These are phyloP conservation scores for Aleiodes testaceus DNA, from an alignment of 2,888 invertebrate genomes.

Conservation along the genomic window DNA sequence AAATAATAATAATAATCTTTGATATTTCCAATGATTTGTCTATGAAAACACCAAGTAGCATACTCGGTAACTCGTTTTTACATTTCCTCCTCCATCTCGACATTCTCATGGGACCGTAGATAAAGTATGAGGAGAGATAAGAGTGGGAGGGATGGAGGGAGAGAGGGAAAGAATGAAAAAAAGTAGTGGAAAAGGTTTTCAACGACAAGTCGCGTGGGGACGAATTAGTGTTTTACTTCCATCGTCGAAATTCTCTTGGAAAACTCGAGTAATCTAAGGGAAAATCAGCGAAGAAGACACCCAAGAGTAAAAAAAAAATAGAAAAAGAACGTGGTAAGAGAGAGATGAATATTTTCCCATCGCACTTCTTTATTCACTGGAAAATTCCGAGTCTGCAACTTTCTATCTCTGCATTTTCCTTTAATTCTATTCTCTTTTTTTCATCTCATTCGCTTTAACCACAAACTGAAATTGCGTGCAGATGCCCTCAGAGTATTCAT, in stretches of 20 bases:
- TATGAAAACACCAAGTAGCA: slow-evolving; percentile 23
- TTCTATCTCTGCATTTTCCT: background rate
- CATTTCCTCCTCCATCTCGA: slow-evolving; percentile 4
- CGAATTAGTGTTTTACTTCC: slow-evolving; percentile 4
- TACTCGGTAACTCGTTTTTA: slow-evolving; percentile 30
- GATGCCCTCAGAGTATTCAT: slow-evolving; percentile 36
- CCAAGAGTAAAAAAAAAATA: slow-evolving; percentile 4
- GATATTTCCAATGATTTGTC: background rate
- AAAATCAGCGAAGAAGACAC: background rate
- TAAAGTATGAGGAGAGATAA: slow-evolving; percentile 19
- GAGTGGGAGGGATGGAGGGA: slow-evolving; percentile 3
- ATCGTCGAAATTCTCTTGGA: background rate
- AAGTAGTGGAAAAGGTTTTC: slow-evolving; percentile 8
- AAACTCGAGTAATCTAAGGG: background rate
- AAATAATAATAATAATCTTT: too few relatives aligned
- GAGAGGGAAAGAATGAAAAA: slow-evolving; percentile 7
- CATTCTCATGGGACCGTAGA: slow-evolving; percentile 27
- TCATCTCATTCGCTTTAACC: slow-evolving; percentile 11
- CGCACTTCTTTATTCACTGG: background rate
- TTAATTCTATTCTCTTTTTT: background rate
- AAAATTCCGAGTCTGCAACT: background rate
- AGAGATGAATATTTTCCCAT: slow-evolving; percentile 7
- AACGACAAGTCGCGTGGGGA: slow-evolving; percentile 18
- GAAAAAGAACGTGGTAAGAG: slow-evolving; percentile 5
- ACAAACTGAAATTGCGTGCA: slow-evolving; percentile 17